Evolutionary conservation across 1,140 invertebrate genomes (phyloP), one percentile per base, ranked within the genome.

Genomic region (Pseudomyrmex pallidus): DNA sequence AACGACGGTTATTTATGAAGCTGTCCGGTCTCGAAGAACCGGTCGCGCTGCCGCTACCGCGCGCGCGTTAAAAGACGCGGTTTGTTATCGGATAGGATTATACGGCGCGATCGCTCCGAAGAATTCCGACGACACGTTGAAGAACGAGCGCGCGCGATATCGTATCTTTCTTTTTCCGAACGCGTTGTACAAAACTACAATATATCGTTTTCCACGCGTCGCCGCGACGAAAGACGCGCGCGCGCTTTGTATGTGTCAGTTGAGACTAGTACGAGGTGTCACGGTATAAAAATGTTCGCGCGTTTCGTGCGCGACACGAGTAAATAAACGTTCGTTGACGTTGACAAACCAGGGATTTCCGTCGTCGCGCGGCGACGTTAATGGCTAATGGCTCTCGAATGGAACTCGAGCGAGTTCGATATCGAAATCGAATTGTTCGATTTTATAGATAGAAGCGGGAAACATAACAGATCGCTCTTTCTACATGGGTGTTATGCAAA

Each of bases 251-350:
- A 22, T 25, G 56, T 12, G 54, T 70, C 64, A 57, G 20, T 66
- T 54, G 52, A 64, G 35, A 35, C 35, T 35, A 15, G 74, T 20
- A 10, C 22, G 35, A n/a, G 22, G 72, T 7, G 54, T 57, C 59
- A 44, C 57, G 44, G 59, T 86, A 35, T 35, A 64, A 87, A 87
- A 84, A 84, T 74, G 61, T 59, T 35, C 35, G n/a, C n/a, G 25
- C 57, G n/a, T 85, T 59, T 61, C 48, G 46, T n/a, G 10, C 20
- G 35, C 61, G 82, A 74, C 85, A 74, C 73, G 85, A 62, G 59
- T 87, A 87, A 87, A 87, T 87, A 87, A 87, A 87, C 86, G 76
- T 22, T 20, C 44, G 66, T 22, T 67, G 72, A 54, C 62, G 82
- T 78, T 84, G 85, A 83, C 82, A 87, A 80, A 87, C 67, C 70